Conservation (phyloP, 2,797 vertebrate species). For the Pogoniulus pusillus region DNA sequence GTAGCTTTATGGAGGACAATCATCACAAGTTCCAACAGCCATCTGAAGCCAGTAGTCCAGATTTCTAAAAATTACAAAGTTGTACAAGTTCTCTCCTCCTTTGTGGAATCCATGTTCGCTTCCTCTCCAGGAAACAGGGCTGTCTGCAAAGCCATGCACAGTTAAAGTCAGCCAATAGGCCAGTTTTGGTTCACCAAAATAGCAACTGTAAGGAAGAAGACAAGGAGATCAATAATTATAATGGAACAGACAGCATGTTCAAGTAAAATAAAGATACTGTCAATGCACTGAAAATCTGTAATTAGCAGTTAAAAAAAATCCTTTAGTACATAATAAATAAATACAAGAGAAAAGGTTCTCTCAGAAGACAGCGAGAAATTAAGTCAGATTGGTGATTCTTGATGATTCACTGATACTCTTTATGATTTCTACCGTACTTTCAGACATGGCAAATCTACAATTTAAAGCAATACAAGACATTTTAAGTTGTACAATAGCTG, state of each 20-base stretch:
- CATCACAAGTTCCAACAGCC: conserved; percentile 83
- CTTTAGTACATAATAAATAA: not conserved
- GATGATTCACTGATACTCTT: not conserved
- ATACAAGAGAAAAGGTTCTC: not conserved
- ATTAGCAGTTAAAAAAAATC: not conserved
- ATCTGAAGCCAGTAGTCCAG: conserved; percentile 88
- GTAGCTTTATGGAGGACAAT: conserved; percentile 80
- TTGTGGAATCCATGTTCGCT: conserved; percentile 85
- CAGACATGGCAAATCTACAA: not conserved
- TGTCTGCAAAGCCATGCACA: conserved; percentile 91
- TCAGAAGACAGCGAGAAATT: not conserved
- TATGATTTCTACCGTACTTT: not conserved
- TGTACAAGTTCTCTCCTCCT: conserved; percentile 92
- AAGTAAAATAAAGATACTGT: not conserved
- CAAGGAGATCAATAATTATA: not conserved
- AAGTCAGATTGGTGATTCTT: not conserved
- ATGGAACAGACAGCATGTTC: not conserved
- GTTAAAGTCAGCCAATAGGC: conserved; percentile 83
- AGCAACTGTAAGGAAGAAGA: conserved; percentile 75
- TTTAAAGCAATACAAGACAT: not conserved
- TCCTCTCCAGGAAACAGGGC: conserved; percentile 87
- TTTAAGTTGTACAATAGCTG: not conserved
- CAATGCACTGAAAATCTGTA: not conserved
- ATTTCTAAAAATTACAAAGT: conserved; percentile 86
- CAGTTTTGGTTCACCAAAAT: conserved; percentile 80